Conservation (phyloP, 2,888 invertebrate genomes). For the Aricia artaxerxes region DNA sequence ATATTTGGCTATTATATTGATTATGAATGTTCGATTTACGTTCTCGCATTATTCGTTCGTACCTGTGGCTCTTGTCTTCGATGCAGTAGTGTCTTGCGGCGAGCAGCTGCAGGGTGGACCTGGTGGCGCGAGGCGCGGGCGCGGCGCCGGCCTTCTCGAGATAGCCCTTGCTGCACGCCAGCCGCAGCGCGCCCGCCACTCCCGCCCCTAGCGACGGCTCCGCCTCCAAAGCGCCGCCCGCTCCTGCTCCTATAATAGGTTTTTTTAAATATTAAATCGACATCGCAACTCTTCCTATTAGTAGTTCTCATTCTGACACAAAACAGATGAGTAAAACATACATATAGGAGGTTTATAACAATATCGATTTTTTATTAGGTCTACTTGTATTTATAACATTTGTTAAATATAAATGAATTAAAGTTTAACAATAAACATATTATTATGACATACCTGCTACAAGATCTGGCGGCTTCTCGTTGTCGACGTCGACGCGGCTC, state of each 20-base stretch:
- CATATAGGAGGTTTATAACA: too few species aligned
- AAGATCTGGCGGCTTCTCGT: slow-evolving; percentile 68
- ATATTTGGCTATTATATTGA: too few species aligned
- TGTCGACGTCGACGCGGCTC: slow-evolving; percentile 88
- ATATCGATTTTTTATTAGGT: too few species aligned
- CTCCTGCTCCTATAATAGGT: not conserved
- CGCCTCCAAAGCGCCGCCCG: slow-evolving; percentile 83
- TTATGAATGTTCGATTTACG: too few species aligned
- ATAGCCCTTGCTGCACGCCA: slow-evolving; percentile 97
- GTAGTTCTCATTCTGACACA: not conserved
- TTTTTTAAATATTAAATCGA: not conserved
- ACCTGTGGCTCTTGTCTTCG: slow-evolving; percentile 58
- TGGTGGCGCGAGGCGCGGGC: slow-evolving; percentile 70
- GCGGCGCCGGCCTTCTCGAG: slow-evolving; percentile 90
- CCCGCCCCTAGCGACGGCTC: slow-evolving; percentile 96
- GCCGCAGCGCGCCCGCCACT: slow-evolving; percentile 92
- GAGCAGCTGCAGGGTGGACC: slow-evolving; percentile 42
- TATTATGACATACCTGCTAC: slow-evolving; percentile 65
- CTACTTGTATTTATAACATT: too few species aligned
- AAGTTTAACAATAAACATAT: not conserved
- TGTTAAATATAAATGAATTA: too few species aligned
- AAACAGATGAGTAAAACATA: not conserved
- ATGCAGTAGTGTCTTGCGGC: slow-evolving; percentile 62
- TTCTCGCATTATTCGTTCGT: not conserved
- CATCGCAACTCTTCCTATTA: not conserved